phyloP scores from a whole-genome alignment of 2,888 invertebrate species.

The Lithophane ornitopus region DNA sequence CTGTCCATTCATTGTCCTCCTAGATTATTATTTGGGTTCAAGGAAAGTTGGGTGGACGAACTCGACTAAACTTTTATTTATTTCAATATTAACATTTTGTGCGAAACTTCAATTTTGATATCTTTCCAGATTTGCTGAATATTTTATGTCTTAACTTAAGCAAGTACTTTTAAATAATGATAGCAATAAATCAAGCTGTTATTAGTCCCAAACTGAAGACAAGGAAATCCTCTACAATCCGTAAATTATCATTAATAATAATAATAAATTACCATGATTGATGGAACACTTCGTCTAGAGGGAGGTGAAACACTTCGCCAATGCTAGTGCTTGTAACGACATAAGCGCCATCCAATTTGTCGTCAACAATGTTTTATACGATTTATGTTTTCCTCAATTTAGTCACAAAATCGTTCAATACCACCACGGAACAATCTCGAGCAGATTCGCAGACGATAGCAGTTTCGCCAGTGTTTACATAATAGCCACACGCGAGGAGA shows the following conservation, averaged over 20 bases:
- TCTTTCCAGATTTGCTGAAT: neutral
- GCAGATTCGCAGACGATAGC: conserved; percentile 71
- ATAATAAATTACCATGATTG: conserved; percentile 53
- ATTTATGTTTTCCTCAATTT: conserved; percentile 47
- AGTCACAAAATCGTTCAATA: conserved; percentile 52
- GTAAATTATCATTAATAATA: conserved; percentile 63
- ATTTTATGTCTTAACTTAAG: conserved; percentile 11
- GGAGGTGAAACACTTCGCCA: conserved; percentile 27
- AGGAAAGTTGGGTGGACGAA: conserved; percentile 59
- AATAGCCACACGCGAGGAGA: conserved; percentile 72
- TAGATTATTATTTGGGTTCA: conserved; percentile 72
- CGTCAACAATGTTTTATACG: conserved; percentile 21
- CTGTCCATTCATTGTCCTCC: conserved; percentile 81
- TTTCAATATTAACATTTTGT: conserved; percentile 24
- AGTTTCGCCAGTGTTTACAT: conserved; percentile 75
- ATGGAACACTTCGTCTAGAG: conserved; percentile 38
- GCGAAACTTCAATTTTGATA: neutral
- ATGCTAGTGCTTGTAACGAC: conserved; percentile 17
- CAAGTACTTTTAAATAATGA: conserved; percentile 37
- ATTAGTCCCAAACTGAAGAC: conserved; percentile 49
- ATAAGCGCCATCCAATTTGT: conserved; percentile 32
- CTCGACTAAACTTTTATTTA: conserved; percentile 68
- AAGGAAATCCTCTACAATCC: conserved; percentile 49
- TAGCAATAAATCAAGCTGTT: conserved; percentile 56
- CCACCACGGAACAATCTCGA: conserved; percentile 64